Base-by-base conservation (phyloP, 2,113 vertebrate species). In the Scortum barcoo region DNA sequence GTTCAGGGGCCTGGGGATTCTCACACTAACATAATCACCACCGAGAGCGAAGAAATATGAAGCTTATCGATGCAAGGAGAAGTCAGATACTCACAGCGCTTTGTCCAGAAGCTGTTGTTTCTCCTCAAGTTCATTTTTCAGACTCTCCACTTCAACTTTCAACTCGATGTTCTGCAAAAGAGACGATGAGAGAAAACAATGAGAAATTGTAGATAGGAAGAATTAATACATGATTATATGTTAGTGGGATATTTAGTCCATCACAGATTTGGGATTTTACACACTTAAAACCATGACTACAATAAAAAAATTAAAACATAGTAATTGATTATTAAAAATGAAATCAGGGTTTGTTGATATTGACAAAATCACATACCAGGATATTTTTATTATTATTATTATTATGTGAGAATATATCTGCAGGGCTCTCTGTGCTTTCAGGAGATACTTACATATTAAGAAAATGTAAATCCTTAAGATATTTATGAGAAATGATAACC, bases 111-210 rank as follows among this genome's bases (percentile, higher is more conserved):
- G 93, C 92, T 97, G 94, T 72, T 96, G 96, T 86, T 96, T 98
- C 88, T 97, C 97, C 88, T 96, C 95, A 8, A 99, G 96, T 40
- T 99, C 97, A 85, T 94, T 96, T 83, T 98, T 99, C 94, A 99
- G 89, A 93, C 97, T 99, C 91, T 99, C 97, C 73, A 97, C 96
- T 82, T 98, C 95, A 3, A 99, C 97, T 90, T 97, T 99, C 92
- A 99, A 86, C 92, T 98, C 97, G 1, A 99, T 98, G 93, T 99
- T 99, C 98, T 99, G 88, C 0, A 94, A 93, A 86, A 60, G 13
- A 85, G 12, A 76, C 24, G 8, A 71, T 46, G 1, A 1, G 44
- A 58, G 1, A 40, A 0, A 54, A 54, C 33, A 0, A 58, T 62
- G 4, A 83, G 20, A 71, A 60, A 38, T 3, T 20, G 13, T 20